These are phyloP conservation scores for Grammomys dolichurus DNA, from an alignment of 2,113 vertebrate species.

Conservation along the genomic window DNA sequence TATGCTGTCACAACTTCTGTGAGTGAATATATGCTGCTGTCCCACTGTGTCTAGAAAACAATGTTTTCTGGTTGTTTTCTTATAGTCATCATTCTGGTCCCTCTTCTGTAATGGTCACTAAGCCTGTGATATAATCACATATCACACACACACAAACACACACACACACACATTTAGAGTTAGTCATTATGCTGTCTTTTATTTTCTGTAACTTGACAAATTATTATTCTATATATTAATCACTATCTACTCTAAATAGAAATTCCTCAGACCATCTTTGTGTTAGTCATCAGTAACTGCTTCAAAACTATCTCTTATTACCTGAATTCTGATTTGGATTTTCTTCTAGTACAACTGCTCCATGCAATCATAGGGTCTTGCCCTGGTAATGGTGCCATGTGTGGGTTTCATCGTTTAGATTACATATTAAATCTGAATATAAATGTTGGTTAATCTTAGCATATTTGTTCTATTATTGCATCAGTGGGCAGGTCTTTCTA, in stretches of 20 bases:
- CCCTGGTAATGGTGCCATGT: not conserved
- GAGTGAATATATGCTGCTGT: not conserved
- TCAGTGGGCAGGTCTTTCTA: not conserved
- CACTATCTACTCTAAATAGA: not conserved
- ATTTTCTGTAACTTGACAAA: not conserved
- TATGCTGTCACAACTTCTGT: not conserved
- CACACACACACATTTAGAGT: not conserved
- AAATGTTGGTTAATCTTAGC: not conserved
- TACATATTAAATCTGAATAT: too few relatives aligned
- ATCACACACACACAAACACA: too few relatives aligned
- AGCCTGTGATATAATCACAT: not conserved
- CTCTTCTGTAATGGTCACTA: not conserved
- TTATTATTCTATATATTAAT: not conserved
- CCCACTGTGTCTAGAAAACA: not conserved
- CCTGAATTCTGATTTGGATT: accelerated
- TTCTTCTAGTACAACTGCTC: not conserved
- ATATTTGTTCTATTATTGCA: not conserved
- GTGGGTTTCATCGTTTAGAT: not conserved
- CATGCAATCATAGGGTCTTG: not conserved
- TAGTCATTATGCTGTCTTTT: not conserved
- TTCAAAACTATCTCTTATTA: not conserved
- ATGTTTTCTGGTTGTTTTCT: not conserved
- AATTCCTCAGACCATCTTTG: not conserved
- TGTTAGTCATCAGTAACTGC: not conserved
- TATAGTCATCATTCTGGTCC: not conserved